Evolutionary conservation across 2,888 invertebrate genomes (phyloP).

Genomic region (Apotomis turbidana): DNA sequence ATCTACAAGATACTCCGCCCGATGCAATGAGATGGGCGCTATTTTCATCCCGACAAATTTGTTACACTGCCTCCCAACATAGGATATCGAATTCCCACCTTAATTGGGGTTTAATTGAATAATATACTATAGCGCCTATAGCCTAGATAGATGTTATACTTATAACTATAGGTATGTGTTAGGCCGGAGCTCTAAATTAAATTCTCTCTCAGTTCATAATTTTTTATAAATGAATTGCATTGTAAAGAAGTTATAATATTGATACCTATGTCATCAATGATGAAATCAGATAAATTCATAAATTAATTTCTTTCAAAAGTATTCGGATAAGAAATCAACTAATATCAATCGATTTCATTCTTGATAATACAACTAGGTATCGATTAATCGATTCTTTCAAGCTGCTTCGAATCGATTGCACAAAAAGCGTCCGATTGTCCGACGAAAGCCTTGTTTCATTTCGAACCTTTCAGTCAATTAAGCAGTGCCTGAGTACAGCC

Average conservation of each 20-base stretch:
- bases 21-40: slow-evolving; percentile 42
- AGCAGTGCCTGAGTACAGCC: slow-evolving; percentile 73
- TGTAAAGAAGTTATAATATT: neutral
- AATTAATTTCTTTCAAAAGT: neutral
- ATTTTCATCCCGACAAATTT: slow-evolving; percentile 54
- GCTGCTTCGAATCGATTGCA: slow-evolving; percentile 51
- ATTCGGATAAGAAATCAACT: neutral
- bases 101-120: slow-evolving; percentile 55
- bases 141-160: neutral
- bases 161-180: slow-evolving; percentile 12
- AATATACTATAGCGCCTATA: slow-evolving; percentile 24
- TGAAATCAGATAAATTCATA: neutral
- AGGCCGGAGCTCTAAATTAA: neutral
- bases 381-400: slow-evolving; percentile 54
- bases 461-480: slow-evolving; percentile 82
- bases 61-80: slow-evolving; percentile 48
- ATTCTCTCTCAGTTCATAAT: no score
- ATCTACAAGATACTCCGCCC: slow-evolving; percentile 42
- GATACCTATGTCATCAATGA: neutral
- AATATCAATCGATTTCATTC: slow-evolving; percentile 4
- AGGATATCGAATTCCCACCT: slow-evolving; percentile 51
- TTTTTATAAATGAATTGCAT: neutral
- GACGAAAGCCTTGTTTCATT: slow-evolving; percentile 68
- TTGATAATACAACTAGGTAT: slow-evolving; percentile 2
- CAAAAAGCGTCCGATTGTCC: slow-evolving; percentile 59